A percentile compares a stretch with the other conserved stretches of the same genome.
Conservation (phyloP, 2,888 invertebrate genomes). For the Hedychridium roseum region DNA sequence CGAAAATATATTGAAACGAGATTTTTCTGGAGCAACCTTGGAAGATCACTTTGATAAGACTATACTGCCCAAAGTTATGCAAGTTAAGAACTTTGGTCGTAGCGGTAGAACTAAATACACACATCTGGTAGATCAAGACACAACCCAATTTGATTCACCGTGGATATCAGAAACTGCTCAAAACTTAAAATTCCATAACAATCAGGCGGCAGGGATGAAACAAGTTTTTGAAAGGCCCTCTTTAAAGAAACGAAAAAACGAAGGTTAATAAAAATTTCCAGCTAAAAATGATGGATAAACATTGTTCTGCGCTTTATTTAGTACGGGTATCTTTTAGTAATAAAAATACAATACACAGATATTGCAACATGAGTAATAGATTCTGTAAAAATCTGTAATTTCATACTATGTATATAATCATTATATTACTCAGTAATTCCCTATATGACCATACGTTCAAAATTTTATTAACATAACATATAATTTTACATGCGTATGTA, state of each 20-base stretch:
- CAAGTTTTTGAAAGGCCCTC: constrained; percentile 92
- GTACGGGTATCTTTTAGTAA: no score
- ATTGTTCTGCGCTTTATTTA: no score
- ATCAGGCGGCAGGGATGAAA: constrained; percentile 92
- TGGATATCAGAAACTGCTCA: constrained; percentile 94
- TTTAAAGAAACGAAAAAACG: constrained; percentile 66
- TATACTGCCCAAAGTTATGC: constrained; percentile 98
- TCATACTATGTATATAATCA: no score
- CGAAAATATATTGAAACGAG: constrained; percentile 88
- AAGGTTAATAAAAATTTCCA: constrained; percentile 18
- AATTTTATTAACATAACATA: no score
- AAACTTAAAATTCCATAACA: constrained; percentile 85
- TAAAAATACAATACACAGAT: no score
- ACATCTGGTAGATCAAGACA: constrained; percentile 98
- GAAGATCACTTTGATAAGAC: constrained; percentile 99
- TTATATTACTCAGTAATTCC: no score
- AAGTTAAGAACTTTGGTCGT: constrained; percentile 99
- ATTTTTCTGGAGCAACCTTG: constrained; percentile 94
- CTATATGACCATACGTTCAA: no score
- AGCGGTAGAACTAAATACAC: constrained; percentile 99
- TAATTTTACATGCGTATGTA: no score
- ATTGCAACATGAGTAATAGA: no score
- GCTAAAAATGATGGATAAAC: no score
- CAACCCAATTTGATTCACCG: constrained; percentile 96
- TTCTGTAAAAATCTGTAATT: no score